phyloP scores from a whole-genome alignment of 1,140 invertebrate species.

The Hydropsyche tenuis region DNA sequence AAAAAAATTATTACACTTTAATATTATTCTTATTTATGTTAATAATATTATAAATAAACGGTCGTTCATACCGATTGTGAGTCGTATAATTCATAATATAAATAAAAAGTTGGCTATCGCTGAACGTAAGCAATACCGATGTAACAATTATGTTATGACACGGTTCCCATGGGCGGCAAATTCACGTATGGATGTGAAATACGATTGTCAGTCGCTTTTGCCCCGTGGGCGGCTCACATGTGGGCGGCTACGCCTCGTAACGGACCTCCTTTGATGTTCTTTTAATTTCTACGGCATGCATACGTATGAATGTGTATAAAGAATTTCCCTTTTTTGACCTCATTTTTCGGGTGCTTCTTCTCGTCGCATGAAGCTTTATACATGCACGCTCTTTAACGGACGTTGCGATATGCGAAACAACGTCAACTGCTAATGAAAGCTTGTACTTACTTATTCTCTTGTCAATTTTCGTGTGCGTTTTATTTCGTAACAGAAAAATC shows the following conservation, averaged over 20 bases:
- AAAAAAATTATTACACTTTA: background rate
- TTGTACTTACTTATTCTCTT: background rate
- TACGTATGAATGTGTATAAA: background rate
- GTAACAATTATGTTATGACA: constrained; percentile 43
- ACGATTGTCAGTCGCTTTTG: constrained; percentile 35
- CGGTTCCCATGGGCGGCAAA: constrained; percentile 41
- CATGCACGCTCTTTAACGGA: background rate
- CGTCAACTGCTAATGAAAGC: background rate
- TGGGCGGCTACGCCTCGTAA: constrained; percentile 34
- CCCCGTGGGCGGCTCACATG: constrained; percentile 39
- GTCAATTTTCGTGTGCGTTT: background rate
- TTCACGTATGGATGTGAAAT: constrained; percentile 41
- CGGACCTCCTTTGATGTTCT: constrained; percentile 38
- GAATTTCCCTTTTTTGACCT: constrained; percentile 23
- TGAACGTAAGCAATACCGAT: constrained; percentile 36
- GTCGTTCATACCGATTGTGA: too few relatives aligned
- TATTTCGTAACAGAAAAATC: background rate
- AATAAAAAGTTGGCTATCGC: constrained; percentile 10
- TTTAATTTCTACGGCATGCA: constrained; percentile 27
- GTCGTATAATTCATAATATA: too few relatives aligned
- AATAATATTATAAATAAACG: too few relatives aligned
- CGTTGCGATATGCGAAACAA: background rate
- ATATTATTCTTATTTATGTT: too few relatives aligned
- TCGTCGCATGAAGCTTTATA: background rate
- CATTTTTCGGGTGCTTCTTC: constrained; percentile 7